A percentile compares a stretch with the other conserved stretches of the same genome.
Conservation (phyloP, 2,113 vertebrate species). For the Bubalus kerabau region DNA sequence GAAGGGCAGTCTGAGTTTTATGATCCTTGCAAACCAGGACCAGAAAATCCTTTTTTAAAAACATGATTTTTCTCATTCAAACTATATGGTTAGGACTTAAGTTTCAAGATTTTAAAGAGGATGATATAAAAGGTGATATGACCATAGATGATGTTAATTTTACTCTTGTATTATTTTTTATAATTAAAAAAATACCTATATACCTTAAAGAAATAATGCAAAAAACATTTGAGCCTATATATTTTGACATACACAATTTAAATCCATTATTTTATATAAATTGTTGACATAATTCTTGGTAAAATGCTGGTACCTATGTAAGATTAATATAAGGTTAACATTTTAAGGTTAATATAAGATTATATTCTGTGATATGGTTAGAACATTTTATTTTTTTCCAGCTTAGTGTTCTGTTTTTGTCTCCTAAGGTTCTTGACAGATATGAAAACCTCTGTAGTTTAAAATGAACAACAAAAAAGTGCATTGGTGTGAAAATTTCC, state of each 20-base stretch:
- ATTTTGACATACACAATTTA: slow-evolving; percentile 16
- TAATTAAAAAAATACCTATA: slow-evolving; percentile 21
- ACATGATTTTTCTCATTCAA: slow-evolving; percentile 72
- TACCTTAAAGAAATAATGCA: slow-evolving; percentile 14
- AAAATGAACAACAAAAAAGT: slow-evolving; percentile 37
- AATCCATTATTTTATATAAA: slow-evolving; percentile 35
- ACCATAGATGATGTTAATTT: slow-evolving; percentile 26
- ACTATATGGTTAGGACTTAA: slow-evolving; percentile 56
- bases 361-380: background rate
- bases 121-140: slow-evolving; percentile 41
- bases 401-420: slow-evolving; percentile 1
- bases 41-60: slow-evolving; percentile 49
- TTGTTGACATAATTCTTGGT: background rate
- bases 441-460: slow-evolving; percentile 26
- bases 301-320: slow-evolving; percentile 20
- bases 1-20: slow-evolving; percentile 77
- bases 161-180: slow-evolving; percentile 50
- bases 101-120: slow-evolving; percentile 67
- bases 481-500: slow-evolving; percentile 58
- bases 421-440: slow-evolving; percentile 18
- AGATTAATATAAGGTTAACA: slow-evolving; percentile 6
- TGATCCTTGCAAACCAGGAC: slow-evolving; percentile 71
- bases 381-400: background rate
- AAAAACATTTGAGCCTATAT: background rate
- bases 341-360: background rate